Percentiles rank a stretch among this genome's conserved stretches.
phyloP scores from a whole-genome alignment of 2,888 invertebrate species.

The Doris montereyensis region DNA sequence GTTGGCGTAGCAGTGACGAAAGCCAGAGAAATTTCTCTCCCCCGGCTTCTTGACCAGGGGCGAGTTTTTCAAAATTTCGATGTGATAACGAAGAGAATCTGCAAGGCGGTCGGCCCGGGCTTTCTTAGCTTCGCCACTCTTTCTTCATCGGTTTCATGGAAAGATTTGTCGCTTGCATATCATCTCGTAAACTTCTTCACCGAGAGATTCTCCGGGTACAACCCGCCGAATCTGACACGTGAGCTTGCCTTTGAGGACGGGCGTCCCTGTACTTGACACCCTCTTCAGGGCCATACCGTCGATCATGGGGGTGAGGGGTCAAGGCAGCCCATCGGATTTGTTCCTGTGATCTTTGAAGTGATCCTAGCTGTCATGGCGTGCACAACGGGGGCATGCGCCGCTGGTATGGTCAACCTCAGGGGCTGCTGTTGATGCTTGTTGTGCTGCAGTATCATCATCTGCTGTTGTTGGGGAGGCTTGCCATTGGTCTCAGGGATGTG shows the following conservation, averaged over 20 bases:
- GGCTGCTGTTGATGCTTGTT: conserved; percentile 18
- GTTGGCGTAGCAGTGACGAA: conserved; percentile 46
- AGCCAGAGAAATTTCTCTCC: conserved; percentile 45
- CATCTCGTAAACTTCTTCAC: conserved; percentile 25
- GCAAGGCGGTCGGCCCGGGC: conserved; percentile 43
- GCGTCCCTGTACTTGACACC: conserved; percentile 45
- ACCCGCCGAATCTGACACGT: conserved; percentile 33
- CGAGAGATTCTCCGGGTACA: conserved; percentile 39
- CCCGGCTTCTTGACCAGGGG: conserved; percentile 43
- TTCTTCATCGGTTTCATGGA: conserved; percentile 37
- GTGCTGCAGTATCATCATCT: too few species aligned
- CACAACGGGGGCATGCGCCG: conserved; percentile 27
- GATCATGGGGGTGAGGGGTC: neutral
- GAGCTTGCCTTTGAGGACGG: conserved; percentile 43
- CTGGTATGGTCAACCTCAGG: conserved; percentile 38
- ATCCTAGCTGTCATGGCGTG: conserved; percentile 33
- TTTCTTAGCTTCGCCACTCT: conserved; percentile 38
- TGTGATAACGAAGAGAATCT: conserved; percentile 44
- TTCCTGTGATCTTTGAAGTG: conserved; percentile 39
- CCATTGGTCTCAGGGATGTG: neutral
- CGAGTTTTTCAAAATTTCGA: conserved; percentile 46
- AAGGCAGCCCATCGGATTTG: conserved; percentile 39
- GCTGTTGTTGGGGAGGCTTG: neutral
- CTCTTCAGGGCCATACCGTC: conserved; percentile 37
- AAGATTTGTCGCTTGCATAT: conserved; percentile 34